phyloP scores from a whole-genome alignment of 2,113 vertebrate genomes.

The Neolamprologus longior region DNA sequence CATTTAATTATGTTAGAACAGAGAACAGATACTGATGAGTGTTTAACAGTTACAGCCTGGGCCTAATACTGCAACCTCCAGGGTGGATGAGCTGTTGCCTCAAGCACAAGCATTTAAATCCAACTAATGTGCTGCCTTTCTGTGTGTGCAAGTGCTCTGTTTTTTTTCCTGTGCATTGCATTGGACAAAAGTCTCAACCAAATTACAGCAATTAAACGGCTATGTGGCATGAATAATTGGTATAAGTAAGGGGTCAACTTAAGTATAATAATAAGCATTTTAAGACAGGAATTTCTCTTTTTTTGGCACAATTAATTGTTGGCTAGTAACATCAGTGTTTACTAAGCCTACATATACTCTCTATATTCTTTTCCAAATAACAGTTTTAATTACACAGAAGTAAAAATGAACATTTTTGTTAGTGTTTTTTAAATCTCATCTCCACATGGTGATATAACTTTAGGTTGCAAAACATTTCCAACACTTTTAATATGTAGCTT shows the following conservation, averaged over 20 bases:
- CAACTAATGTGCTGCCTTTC: background rate
- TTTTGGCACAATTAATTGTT: background rate
- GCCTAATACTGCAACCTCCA: background rate
- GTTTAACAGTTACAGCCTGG: background rate
- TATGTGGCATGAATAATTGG: background rate
- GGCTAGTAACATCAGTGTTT: background rate
- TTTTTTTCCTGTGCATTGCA: background rate
- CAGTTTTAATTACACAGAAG: background rate
- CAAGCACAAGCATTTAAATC: background rate
- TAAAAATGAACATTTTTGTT: background rate
- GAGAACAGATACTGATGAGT: background rate
- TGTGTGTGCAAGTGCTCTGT: background rate
- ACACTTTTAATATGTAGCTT: background rate
- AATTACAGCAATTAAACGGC: background rate
- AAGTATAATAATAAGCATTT: background rate
- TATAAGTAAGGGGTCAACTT: background rate
- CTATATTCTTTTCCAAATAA: background rate
- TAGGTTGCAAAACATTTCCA: background rate
- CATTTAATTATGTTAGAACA: background rate
- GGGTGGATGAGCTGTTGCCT: background rate
- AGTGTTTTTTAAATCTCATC: background rate
- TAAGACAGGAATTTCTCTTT: background rate
- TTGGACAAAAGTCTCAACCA: background rate
- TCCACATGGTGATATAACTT: background rate
- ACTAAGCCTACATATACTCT: background rate